A percentile compares a stretch with the other conserved stretches of the same genome.
phyloP scores from a whole-genome alignment of 2,888 invertebrate species.

The Fragum sueziense region DNA sequence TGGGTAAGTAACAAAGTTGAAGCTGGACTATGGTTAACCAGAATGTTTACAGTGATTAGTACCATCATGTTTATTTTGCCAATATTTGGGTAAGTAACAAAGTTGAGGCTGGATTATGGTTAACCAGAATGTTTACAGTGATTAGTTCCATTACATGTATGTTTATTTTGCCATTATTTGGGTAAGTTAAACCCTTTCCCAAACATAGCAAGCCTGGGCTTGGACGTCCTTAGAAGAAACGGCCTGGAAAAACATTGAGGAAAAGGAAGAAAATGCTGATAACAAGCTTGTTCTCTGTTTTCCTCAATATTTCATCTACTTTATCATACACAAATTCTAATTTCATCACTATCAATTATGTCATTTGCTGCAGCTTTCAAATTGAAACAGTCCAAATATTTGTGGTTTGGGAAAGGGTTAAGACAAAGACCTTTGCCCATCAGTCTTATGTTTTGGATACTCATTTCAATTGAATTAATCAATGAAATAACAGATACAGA shows the following conservation, averaged over 20 bases:
- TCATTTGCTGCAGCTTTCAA: too few relatives aligned
- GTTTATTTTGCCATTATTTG: slow-evolving; percentile 94
- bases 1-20: slow-evolving; percentile 93
- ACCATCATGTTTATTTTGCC: slow-evolving; percentile 94
- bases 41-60: slow-evolving; percentile 92
- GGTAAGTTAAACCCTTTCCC: slow-evolving; percentile 85
- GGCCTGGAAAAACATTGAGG: neutral
- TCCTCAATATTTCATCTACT: too few relatives aligned
- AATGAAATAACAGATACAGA: neutral
- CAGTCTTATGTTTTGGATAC: neutral
- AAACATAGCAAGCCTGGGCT: neutral
- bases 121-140: slow-evolving; percentile 92
- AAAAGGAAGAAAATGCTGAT: neutral
- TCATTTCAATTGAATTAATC: neutral
- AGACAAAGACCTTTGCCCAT: too few relatives aligned
- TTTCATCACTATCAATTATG: too few relatives aligned
- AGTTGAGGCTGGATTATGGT: slow-evolving; percentile 94
- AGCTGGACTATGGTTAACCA: slow-evolving; percentile 92
- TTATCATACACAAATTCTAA: too few relatives aligned
- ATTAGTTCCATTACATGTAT: slow-evolving; percentile 91
- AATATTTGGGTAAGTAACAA: too few relatives aligned
- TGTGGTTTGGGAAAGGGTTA: too few relatives aligned
- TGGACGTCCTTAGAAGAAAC: neutral
- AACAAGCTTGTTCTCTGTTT: neutral
- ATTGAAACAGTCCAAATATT: too few relatives aligned